phyloP scores from a whole-genome alignment of 2,797 vertebrate species.

The Ceyx erithaca region DNA sequence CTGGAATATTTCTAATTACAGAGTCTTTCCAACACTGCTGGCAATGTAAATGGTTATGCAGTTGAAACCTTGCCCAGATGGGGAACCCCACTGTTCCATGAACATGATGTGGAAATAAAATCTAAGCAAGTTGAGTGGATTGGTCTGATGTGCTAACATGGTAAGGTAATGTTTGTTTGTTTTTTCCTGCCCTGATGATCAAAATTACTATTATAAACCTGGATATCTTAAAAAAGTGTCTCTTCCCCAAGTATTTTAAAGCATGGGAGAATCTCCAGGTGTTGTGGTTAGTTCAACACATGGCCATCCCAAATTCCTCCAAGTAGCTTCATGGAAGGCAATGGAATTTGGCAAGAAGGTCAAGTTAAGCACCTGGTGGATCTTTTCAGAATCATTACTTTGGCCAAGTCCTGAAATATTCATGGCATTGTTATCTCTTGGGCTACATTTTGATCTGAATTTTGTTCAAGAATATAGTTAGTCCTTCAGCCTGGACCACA shows the following conservation, averaged over 20 bases:
- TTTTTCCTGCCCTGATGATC: not conserved
- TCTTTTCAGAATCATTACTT: not conserved
- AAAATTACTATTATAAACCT: not conserved
- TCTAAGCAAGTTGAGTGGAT: not conserved
- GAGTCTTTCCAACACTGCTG: constrained; percentile 1
- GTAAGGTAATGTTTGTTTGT: not conserved
- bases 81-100: not conserved
- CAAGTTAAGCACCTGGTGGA: not conserved
- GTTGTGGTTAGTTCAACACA: not conserved
- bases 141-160: not conserved
- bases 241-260: not conserved
- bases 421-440: not conserved
- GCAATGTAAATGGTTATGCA: not conserved
- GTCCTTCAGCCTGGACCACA: not conserved
- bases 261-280: not conserved
- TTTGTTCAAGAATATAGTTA: not conserved
- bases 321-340: not conserved
- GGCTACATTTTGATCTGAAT: not conserved
- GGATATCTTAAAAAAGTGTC: not conserved
- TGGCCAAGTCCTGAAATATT: not conserved
- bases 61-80: not conserved
- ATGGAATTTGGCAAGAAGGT: not conserved
- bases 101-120: not conserved
- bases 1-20: constrained; percentile 24
- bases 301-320: not conserved